These are phyloP conservation scores for Leucophenga montana DNA, from an alignment of 2,888 invertebrate genomes.

Conservation along the genomic window DNA sequence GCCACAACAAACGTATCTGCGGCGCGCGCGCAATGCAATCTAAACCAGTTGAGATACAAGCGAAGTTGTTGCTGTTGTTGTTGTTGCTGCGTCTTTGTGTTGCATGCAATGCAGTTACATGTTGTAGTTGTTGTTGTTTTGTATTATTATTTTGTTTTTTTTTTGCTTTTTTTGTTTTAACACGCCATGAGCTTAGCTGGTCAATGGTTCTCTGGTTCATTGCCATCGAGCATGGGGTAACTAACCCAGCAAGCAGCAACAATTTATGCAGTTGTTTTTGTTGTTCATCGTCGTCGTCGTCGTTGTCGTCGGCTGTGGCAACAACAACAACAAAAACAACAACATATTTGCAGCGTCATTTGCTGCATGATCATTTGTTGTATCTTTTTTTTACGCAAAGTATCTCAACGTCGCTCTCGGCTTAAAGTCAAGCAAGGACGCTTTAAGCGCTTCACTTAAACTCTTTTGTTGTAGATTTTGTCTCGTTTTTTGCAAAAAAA, in stretches of 20 bases:
- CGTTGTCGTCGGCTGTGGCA: not conserved
- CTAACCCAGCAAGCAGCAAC: conserved; percentile 57
- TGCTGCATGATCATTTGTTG: conserved; percentile 37
- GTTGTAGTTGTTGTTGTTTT: conserved; percentile 15
- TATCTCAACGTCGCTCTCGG: not conserved
- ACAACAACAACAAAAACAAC: not conserved
- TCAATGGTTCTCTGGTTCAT: conserved; percentile 74
- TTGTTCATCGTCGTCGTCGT: conserved; percentile 10
- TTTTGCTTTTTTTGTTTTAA: conserved; percentile 11
- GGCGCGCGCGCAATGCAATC: not conserved
- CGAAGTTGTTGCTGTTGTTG: conserved; percentile 7
- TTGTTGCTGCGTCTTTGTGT: conserved; percentile 10
- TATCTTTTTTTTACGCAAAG: conserved; percentile 9
- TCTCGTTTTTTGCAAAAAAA: not conserved
- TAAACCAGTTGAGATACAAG: conserved; percentile 8
- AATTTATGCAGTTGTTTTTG: not conserved
- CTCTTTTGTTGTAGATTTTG: conserved; percentile 3
- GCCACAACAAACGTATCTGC: not conserved
- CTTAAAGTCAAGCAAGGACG: conserved; percentile 6
- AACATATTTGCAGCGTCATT: not conserved
- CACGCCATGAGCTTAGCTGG: conserved; percentile 46
- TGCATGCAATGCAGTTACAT: conserved; percentile 22
- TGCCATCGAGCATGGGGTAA: conserved; percentile 73
- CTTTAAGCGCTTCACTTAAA: conserved; percentile 38
- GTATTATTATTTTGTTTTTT: conserved; percentile 14